Conservation (phyloP, 2,797 vertebrate species). For the Macrochelys suwanniensis region DNA sequence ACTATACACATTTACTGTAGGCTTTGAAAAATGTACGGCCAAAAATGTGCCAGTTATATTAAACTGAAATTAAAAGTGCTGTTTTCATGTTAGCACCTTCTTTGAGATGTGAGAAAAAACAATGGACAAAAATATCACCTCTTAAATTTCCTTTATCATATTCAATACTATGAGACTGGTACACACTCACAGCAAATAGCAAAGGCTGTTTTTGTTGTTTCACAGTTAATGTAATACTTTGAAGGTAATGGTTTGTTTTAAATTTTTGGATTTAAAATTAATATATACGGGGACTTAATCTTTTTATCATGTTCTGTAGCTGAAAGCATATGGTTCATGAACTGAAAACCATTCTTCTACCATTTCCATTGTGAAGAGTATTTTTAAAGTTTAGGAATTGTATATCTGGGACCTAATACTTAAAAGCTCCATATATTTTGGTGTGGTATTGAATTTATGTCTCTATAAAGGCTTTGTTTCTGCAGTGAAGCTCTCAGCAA, state of each 20-base stretch:
- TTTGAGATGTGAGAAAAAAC: neutral
- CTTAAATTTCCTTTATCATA: constrained; percentile 23
- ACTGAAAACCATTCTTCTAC: constrained; percentile 5
- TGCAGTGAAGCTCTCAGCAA: constrained; percentile 34
- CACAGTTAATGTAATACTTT: constrained; percentile 20
- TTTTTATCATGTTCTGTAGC: constrained; percentile 15
- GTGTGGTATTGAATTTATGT: constrained; percentile 40
- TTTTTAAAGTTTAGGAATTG: constrained; percentile 45
- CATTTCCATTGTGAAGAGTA: constrained; percentile 31
- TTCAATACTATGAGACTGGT: neutral
- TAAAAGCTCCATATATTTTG: constrained; percentile 43
- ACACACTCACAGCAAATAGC: neutral
- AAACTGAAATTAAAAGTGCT: neutral
- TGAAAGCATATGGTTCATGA: constrained; percentile 25
- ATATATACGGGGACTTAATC: neutral
- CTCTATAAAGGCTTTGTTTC: constrained; percentile 40
- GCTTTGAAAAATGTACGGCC: neutral
- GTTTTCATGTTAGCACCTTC: neutral
- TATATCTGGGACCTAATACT: neutral
- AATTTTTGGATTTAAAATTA: neutral
- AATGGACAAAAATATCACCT: neutral
- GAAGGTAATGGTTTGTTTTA: neutral
- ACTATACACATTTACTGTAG: neutral
- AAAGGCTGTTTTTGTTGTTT: constrained; percentile 2
- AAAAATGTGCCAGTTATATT: neutral